phyloP scores from a whole-genome alignment of 2,888 invertebrate genomes.

The Phymatocera aterrima region DNA sequence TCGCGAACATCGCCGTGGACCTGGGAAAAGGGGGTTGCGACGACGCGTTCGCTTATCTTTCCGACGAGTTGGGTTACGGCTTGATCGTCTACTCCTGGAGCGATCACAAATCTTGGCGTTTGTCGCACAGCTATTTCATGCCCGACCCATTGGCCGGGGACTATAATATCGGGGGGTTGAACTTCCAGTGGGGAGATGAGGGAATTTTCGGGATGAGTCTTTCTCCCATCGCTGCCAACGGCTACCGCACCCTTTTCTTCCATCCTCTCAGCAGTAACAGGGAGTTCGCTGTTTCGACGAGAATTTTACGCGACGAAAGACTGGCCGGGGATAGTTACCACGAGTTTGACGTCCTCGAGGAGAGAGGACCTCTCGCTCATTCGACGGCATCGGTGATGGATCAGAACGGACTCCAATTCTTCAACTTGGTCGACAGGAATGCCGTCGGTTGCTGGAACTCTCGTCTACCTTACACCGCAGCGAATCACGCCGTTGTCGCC shows the following conservation, averaged over 20 bases:
- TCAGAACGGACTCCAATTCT: slow-evolving; percentile 85
- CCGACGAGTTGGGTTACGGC: slow-evolving; percentile 90
- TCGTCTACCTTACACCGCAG: slow-evolving; percentile 79
- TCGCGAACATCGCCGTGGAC: slow-evolving; percentile 91
- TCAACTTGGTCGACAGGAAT: slow-evolving; percentile 87
- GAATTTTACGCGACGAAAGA: slow-evolving; percentile 82
- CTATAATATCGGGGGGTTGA: slow-evolving; percentile 86
- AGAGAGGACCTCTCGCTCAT: slow-evolving; percentile 82
- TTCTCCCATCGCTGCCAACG: slow-evolving; percentile 81
- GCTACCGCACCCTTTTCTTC: slow-evolving; percentile 85
- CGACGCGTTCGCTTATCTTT: slow-evolving; percentile 87
- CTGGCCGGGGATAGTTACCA: slow-evolving; percentile 83
- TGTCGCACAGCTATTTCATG: slow-evolving; percentile 87
- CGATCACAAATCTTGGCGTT: slow-evolving; percentile 87
- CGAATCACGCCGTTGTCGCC: slow-evolving; percentile 84
- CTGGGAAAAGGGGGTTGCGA: slow-evolving; percentile 83
- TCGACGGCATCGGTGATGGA: slow-evolving; percentile 86
- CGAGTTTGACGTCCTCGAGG: slow-evolving; percentile 81
- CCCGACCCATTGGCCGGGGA: slow-evolving; percentile 89
- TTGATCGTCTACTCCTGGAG: slow-evolving; percentile 88
- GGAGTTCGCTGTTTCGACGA: slow-evolving; percentile 88
- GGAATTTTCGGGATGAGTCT: slow-evolving; percentile 88
- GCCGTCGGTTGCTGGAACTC: slow-evolving; percentile 91
- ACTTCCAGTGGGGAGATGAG: slow-evolving; percentile 91
- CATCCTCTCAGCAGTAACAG: slow-evolving; percentile 87